Base-by-base conservation (phyloP, 2,888 invertebrate genomes). In the Diarsia dahlii region DNA sequence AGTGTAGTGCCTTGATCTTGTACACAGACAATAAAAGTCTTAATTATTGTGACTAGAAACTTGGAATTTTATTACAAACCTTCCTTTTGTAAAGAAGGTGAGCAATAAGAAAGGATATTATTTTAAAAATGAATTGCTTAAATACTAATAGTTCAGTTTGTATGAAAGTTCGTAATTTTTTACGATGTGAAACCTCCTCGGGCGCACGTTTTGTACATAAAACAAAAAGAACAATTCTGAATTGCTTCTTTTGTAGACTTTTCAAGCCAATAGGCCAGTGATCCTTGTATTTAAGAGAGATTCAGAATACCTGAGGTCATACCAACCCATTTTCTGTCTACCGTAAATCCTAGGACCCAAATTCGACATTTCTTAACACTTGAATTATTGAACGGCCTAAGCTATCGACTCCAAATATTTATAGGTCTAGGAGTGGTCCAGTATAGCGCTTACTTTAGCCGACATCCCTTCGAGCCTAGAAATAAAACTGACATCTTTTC, bases 361-460 rank as follows among this genome's bases (percentile, higher is more conserved):
- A 71, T 62, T 71, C 71, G 56, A 65, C 78, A 71, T 82, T 73
- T 85, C 78, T 73, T 81, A 71, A 69, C 71, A 75, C 82, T 69
- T 82, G 85, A 82, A 82, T 77, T 85, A 82, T 85, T 82, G 70
- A 65, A 64, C 64, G 62, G 83, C 67, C 52, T 72, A 76, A 84
- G 73, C 81, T 78, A 74, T 81, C 76, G 71, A 50, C 72, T 74
- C 45, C 70, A 78, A 85, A 84, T 77, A 84, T 75, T 80, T 80
- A 75, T 70, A 72, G 76, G 58, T 65, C 71, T 60, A 56, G 58
- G 71, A 71, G 62, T 48, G 62, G 70, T 62, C 56, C 63, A 56
- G 74, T 71, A 52, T 67, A 64, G 69, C 68, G 74, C 74, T 77
- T 85, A 78, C 56, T 81, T 81, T 34, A 50, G 70, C 48, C 66